A percentile compares a stretch with the other conserved stretches of the same genome.
phyloP scores from a whole-genome alignment of 53 echinoderm and acorn worm species.

The Stichopus horrens region DNA sequence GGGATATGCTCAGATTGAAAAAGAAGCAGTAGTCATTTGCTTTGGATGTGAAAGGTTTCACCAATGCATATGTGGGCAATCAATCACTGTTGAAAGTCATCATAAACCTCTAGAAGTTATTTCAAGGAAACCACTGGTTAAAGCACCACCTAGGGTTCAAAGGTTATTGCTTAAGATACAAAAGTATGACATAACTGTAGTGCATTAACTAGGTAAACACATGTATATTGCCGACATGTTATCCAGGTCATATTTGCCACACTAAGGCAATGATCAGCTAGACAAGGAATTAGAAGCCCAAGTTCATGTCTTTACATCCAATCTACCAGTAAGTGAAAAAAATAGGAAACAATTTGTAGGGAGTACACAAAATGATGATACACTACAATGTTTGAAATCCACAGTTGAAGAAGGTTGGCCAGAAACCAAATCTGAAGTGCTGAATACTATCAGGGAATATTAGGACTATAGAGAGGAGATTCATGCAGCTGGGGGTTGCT shows the following conservation, averaged over 20 bases:
- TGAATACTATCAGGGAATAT: background rate
- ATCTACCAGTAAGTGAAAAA: constrained; percentile 30
- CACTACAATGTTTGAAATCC: constrained; percentile 22
- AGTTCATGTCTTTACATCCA: constrained; percentile 44
- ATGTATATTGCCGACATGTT: constrained; percentile 22
- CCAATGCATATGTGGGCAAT: constrained; percentile 15
- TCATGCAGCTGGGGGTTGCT: constrained; percentile 43
- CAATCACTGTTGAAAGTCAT: constrained; percentile 14
- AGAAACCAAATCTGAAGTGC: constrained; percentile 10
- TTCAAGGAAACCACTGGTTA: constrained; percentile 27
- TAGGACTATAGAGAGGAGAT: constrained; percentile 1
- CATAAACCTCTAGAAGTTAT: constrained; percentile 50
- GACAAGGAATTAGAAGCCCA: constrained; percentile 49
- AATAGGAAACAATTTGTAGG: constrained; percentile 38
- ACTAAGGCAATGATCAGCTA: background rate
- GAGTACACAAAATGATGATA: constrained; percentile 48
- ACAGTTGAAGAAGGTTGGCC: constrained; percentile 50
- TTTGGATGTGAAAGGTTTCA: constrained; percentile 38
- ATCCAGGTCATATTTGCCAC: constrained; percentile 11
- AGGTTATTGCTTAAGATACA: constrained; percentile 46
- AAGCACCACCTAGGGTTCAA: constrained; percentile 45
- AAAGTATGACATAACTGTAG: constrained; percentile 26
- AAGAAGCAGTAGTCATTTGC: constrained; percentile 45
- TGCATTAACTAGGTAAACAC: background rate
- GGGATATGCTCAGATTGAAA: constrained; percentile 50